phyloP scores from a whole-genome alignment of 2,113 vertebrate species.

The Tricholaema leucomelas region DNA sequence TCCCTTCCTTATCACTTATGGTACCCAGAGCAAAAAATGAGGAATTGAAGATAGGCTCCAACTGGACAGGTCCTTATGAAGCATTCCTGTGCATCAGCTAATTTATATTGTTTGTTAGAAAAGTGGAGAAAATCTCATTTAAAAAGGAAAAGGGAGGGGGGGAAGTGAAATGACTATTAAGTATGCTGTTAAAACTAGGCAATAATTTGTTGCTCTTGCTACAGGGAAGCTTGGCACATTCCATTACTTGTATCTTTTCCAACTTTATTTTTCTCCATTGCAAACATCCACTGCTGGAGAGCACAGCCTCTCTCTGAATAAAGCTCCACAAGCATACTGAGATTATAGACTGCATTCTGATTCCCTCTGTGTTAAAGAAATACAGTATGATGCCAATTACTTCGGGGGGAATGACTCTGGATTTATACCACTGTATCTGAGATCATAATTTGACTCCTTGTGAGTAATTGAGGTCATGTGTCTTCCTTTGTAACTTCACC shows the following conservation, averaged over 20 bases:
- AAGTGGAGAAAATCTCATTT: background rate
- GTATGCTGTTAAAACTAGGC: background rate
- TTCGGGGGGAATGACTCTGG: conserved; percentile 43
- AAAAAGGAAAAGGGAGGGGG: no score
- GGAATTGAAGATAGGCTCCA: background rate
- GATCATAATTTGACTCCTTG: conserved; percentile 55
- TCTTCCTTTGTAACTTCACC: conserved; percentile 42
- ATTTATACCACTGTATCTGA: conserved; percentile 58
- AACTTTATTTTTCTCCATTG: background rate
- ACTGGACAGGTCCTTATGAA: background rate
- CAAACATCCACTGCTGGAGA: background rate
- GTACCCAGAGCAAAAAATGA: background rate
- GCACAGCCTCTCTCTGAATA: background rate
- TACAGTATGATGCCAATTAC: conserved; percentile 34
- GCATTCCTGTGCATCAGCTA: background rate
- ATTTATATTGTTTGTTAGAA: background rate
- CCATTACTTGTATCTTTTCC: background rate
- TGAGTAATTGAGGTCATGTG: conserved; percentile 66
- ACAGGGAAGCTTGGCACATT: background rate
- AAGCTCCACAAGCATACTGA: background rate
- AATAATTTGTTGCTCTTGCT: background rate
- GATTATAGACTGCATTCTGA: background rate
- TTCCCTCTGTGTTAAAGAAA: background rate
- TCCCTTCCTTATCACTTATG: background rate
- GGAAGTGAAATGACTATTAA: background rate